Base-by-base conservation (phyloP, 1,140 invertebrate species). In the Drosophila bifasciata region DNA sequence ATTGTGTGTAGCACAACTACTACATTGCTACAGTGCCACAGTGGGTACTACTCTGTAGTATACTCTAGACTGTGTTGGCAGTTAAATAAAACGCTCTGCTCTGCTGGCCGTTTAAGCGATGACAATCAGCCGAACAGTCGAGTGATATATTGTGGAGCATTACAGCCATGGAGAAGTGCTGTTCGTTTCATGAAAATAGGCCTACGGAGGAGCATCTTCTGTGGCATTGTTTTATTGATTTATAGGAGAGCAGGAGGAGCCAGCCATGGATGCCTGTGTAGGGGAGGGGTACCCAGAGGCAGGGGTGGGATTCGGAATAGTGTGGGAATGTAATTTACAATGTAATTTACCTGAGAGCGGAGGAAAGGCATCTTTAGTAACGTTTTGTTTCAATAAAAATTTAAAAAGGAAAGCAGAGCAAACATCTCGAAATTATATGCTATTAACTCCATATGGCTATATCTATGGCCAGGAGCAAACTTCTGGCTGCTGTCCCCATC, bases 81-180 rank as follows among this genome's bases (percentile, higher is more conserved):
- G 78, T 84, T 84, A 81, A 78, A 84, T 81, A 75, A 84, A 84
- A 80, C 76, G 69, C 72, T 74, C 81, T 41, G 62, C 68, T 74
- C 81, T 46, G 64, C 63, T 44, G 62, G 70, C 75, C 78, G 57
- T 79, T 88, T 88, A 88, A 79, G 60, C 75, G 62, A 79, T 76
- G 83, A 83, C 84, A 88, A 88, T 88, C 83, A 88, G 75, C 67
- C 53, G 80, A 79, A 88, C 73, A 78, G 83, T 72, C 61, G 53
- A 58, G 45, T 55, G 63, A 58, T 67, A 69, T 56, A 69, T 68
- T 36, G 66, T 23, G 0, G 23, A 48, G 63, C 66, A 69, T 51
- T 69, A 48, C 48, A 8, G 23, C 63, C 16, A 1, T 15, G 9
- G n/a, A 3, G 9, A 50, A 49, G 45, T 23, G 15, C 17, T 48